Percentiles rank a stretch among this genome's conserved stretches.
These are phyloP conservation scores for Cheiracanthium punctorium DNA, from an alignment of 2,888 invertebrate genomes.

Conservation along the genomic window DNA sequence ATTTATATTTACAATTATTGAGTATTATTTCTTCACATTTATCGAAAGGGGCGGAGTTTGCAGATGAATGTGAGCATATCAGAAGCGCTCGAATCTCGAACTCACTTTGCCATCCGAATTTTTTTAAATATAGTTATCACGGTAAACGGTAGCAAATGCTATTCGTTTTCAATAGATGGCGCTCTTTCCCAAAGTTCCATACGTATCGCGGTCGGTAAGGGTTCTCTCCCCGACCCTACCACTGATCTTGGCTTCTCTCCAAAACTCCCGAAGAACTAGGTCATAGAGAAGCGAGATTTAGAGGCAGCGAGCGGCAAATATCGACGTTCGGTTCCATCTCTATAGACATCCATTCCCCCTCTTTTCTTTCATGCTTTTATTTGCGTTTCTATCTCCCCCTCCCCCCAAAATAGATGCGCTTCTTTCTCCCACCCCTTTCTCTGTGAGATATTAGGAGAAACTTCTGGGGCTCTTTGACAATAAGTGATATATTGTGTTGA, in stretches of 20 bases:
- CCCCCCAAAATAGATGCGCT: not conserved
- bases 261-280: not conserved
- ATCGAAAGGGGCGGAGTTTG: no score
- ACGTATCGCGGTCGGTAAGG: not conserved
- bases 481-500: no score
- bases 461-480: not conserved
- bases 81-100: no score
- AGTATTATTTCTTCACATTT: no score
- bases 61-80: no score
- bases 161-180: not conserved
- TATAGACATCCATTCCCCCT: not conserved
- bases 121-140: no score
- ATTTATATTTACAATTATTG: no score
- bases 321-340: not conserved
- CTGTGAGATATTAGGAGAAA: not conserved
- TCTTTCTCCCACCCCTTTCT: not conserved
- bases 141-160: not conserved
- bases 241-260: conserved; percentile 8
- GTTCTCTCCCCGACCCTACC: not conserved
- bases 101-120: no score
- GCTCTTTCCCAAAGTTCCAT: not conserved
- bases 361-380: not conserved
- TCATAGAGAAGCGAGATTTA: not conserved
- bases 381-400: not conserved
- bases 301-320: not conserved